phyloP scores from a whole-genome alignment of 2,888 invertebrate genomes.

The Himalopsyche tibetana region DNA sequence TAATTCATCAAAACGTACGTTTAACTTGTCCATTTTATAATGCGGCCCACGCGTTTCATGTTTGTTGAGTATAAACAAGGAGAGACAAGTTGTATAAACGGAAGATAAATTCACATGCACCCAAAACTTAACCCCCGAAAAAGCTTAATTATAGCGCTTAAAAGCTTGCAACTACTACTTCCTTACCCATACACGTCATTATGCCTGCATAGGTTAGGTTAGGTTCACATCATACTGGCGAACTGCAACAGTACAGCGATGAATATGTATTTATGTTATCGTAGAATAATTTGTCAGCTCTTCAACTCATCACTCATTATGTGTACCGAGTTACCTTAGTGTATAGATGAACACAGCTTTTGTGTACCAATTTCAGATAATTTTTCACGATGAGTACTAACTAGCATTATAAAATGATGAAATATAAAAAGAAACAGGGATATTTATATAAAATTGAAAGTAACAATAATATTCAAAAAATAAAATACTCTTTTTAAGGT shows the following conservation, averaged over 20 bases:
- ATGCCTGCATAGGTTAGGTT: background rate
- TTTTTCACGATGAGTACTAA: no score
- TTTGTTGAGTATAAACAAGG: constrained; percentile 58
- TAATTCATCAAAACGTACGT: background rate
- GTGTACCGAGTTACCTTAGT: no score
- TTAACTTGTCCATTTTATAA: background rate
- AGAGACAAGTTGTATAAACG: constrained; percentile 63
- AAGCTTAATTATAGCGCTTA: constrained; percentile 62
- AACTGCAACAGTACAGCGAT: background rate
- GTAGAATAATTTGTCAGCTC: background rate
- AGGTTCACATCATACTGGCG: background rate
- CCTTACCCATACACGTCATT: background rate
- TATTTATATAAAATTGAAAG: no score
- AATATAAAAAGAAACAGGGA: no score
- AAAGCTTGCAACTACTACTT: constrained; percentile 41
- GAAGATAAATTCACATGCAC: constrained; percentile 64
- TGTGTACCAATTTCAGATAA: no score
- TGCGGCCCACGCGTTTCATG: constrained; percentile 56
- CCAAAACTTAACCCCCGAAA: constrained; percentile 64
- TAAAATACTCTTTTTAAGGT: no score
- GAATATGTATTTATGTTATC: background rate
- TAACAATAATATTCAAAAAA: no score
- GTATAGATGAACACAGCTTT: no score
- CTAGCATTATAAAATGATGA: no score
- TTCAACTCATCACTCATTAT: no score